A percentile compares a stretch with the other conserved stretches of the same genome.
Conservation (phyloP, 2,888 invertebrate species). For the Hydriomena furcata region DNA sequence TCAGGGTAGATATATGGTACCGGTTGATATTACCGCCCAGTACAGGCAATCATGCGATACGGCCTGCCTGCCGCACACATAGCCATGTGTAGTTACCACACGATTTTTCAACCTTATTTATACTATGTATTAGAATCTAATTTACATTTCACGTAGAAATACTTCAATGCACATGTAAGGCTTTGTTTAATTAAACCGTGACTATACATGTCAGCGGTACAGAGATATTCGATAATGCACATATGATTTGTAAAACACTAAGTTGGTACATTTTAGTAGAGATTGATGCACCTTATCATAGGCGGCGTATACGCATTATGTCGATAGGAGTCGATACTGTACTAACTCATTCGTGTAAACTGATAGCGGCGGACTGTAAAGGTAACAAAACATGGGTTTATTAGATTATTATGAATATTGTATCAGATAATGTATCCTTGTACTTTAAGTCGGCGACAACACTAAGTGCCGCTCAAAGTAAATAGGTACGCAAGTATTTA, state of each 20-base stretch:
- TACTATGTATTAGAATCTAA: not conserved
- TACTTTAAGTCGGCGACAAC: constrained; percentile 40
- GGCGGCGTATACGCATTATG: constrained; percentile 51
- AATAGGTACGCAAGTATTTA: constrained; percentile 17
- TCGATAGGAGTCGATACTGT: constrained; percentile 63
- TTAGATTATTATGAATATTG: constrained; percentile 75
- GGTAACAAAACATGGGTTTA: constrained; percentile 75
- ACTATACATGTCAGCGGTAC: too few species aligned
- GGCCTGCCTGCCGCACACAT: not conserved
- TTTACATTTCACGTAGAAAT: not conserved
- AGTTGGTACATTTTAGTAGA: too few species aligned
- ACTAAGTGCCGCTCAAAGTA: constrained; percentile 17
- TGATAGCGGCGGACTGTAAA: constrained; percentile 78
- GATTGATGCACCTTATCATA: constrained; percentile 47
- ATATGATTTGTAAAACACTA: not conserved
- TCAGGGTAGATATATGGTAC: constrained; percentile 1
- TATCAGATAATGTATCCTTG: constrained; percentile 61
- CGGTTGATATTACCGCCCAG: constrained; percentile 11
- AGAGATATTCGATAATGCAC: not conserved
- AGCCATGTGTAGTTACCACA: not conserved
- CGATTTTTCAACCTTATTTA: constrained; percentile 4
- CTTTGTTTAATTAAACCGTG: constrained; percentile 3
- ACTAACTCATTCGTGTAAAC: constrained; percentile 63
- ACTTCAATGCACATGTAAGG: not conserved
- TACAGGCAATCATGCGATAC: constrained; percentile 8